Base-by-base conservation (phyloP, 1,140 invertebrate genomes). In the Meloidogyne floridensis region DNA sequence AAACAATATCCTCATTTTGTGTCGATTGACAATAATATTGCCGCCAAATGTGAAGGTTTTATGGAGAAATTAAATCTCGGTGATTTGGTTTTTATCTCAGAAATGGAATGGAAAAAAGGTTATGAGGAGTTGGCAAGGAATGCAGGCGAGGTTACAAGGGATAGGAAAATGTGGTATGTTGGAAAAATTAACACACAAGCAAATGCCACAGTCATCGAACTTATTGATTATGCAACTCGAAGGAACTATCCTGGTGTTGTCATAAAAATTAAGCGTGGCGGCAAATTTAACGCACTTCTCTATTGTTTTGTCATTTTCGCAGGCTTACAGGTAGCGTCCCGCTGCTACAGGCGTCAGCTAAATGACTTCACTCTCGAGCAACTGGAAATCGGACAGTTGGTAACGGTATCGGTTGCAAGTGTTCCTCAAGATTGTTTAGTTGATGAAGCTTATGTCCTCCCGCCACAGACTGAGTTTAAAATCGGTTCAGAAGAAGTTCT, bases 1-100 rank as follows among this genome's bases (percentile, higher is more conserved):
- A 73, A 73, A 73, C 13, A 15, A 13, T 73, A 51, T 43, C 72
- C 72, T 5, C n/a, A n/a, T 18, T 73, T 73, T 73, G 72, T 73
- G 5, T 13, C 72, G n/a, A 73, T 73, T 2, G 5, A 5, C 10
- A 18, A 73, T 73, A 51, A 13, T 5, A 11, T n/a, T 43, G 72
- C 72, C 13, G 72, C 47, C 13, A 73, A 18, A 5, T 5, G 13
- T n/a, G 5, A 5, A 73, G 18, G 4, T 0, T n/a, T n/a, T 73
- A 2, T 13, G 5, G 53, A 15, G 5, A 73, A 73, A 73, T 73
- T 73, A 15, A 13, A 73, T n/a, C 47, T 73, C 43, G 72, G 72
- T 47, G 72, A 73, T 15, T 47, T 73, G 15, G 72, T 73, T 5
- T 43, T 43, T 47, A 51, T 73, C 13, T 5, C 4, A 13, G n/a